Conservation (phyloP, 2,888 invertebrate genomes). For the Bugula neritina region DNA sequence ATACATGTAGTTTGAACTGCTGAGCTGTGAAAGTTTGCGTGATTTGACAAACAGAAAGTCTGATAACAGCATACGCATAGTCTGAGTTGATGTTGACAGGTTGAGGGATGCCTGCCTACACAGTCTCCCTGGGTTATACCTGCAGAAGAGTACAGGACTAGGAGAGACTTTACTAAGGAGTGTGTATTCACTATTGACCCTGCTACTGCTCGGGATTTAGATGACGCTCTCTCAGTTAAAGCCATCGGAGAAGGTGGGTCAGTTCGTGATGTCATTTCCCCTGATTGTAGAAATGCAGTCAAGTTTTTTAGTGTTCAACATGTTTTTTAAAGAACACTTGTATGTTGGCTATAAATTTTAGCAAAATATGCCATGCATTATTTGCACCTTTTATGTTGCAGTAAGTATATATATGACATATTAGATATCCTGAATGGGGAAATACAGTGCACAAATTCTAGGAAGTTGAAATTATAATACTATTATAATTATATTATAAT, state of each 20-base stretch:
- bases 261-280: not conserved
- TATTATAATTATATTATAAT: no score
- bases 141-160: slow-evolving; percentile 40
- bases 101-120: slow-evolving; percentile 40
- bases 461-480: no score
- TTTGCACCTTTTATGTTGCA: no score
- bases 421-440: no score
- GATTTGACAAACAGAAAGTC: no score
- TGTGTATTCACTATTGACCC: slow-evolving; percentile 95
- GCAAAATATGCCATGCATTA: not conserved
- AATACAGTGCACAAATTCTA: no score
- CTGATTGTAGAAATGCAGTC: not conserved
- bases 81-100: no score
- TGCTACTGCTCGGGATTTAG: slow-evolving; percentile 80
- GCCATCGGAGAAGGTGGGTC: slow-evolving; percentile 62
- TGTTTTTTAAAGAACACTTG: not conserved
- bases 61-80: no score
- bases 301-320: no score
- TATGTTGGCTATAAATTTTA: not conserved
- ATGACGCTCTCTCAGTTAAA: slow-evolving; percentile 83
- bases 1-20: no score
- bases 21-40: no score
- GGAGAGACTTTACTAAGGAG: slow-evolving; percentile 56
- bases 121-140: slow-evolving; percentile 48
- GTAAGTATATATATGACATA: no score